phyloP scores from a whole-genome alignment of 1,140 invertebrate genomes.

The Papilio machaon region DNA sequence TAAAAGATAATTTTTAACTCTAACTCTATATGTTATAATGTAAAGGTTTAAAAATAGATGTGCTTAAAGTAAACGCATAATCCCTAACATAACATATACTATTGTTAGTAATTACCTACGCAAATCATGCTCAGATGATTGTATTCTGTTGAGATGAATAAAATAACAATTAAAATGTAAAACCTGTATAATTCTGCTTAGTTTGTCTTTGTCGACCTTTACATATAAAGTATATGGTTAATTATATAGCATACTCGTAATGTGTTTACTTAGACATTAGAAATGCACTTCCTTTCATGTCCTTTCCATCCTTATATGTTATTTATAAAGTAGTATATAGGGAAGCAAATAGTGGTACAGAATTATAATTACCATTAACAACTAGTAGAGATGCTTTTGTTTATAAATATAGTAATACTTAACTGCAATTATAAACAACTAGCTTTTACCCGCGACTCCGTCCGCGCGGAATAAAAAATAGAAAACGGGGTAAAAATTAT shows the following conservation, averaged over 20 bases:
- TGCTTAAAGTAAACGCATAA: no score
- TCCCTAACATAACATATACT: no score
- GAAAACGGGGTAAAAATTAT: no score
- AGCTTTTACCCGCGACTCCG: no score
- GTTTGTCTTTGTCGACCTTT: background rate
- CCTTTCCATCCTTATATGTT: background rate
- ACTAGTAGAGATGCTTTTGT: no score
- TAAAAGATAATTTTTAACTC: no score
- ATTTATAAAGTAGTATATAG: background rate
- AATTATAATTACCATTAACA: background rate
- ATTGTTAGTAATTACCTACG: background rate
- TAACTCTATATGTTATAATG: no score
- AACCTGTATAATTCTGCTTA: background rate
- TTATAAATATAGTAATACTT: no score
- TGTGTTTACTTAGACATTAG: background rate
- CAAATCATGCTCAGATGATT: background rate
- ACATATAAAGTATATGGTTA: background rate
- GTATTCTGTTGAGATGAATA: background rate
- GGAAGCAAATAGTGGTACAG: background rate
- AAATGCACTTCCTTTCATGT: background rate
- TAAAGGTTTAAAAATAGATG: no score
- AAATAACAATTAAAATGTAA: background rate
- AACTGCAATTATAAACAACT: no score
- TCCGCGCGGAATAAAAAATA: no score
- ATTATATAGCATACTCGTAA: background rate